Evolutionary conservation across 1,140 invertebrate genomes (phyloP).

Genomic region (Eciton burchellii): DNA sequence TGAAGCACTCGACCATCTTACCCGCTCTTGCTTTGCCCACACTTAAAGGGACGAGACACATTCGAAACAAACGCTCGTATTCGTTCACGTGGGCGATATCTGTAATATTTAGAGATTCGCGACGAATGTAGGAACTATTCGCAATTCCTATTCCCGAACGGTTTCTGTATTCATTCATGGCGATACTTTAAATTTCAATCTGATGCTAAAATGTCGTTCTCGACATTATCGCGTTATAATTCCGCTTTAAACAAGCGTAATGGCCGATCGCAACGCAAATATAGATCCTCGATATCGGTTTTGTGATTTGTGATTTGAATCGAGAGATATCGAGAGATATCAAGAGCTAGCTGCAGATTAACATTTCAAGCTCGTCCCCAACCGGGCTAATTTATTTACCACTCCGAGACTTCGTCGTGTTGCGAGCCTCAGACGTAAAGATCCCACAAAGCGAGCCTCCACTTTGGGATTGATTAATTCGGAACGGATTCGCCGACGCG

Average conservation of each 20-base stretch:
- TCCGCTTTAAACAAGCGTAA: not conserved
- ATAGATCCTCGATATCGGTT: not conserved
- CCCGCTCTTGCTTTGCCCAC: too few relatives aligned
- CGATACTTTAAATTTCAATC: not conserved
- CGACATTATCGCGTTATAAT: not conserved
- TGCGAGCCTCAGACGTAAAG: not conserved
- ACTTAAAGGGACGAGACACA: not conserved
- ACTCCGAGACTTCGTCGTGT: too few relatives aligned
- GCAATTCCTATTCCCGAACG: slow-evolving; percentile 26
- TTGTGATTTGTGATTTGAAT: too few relatives aligned
- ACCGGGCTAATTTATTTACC: not conserved
- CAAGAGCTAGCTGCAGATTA: not conserved
- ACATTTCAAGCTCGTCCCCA: not conserved
- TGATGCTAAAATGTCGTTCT: not conserved
- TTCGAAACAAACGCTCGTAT: not conserved
- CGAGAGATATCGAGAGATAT: not conserved
- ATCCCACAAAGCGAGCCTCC: not conserved
- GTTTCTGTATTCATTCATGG: not conserved
- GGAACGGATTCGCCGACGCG: not conserved
- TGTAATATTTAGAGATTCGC: too few relatives aligned
- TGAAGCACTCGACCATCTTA: not conserved
- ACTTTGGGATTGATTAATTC: slow-evolving; percentile 18
- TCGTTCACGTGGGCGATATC: not conserved
- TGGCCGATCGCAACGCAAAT: not conserved
- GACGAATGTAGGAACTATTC: not conserved